Evolutionary conservation across 2,113 vertebrate genomes (phyloP), one percentile per base, ranked within the genome.

Genomic region (Macrotis lagotis): DNA sequence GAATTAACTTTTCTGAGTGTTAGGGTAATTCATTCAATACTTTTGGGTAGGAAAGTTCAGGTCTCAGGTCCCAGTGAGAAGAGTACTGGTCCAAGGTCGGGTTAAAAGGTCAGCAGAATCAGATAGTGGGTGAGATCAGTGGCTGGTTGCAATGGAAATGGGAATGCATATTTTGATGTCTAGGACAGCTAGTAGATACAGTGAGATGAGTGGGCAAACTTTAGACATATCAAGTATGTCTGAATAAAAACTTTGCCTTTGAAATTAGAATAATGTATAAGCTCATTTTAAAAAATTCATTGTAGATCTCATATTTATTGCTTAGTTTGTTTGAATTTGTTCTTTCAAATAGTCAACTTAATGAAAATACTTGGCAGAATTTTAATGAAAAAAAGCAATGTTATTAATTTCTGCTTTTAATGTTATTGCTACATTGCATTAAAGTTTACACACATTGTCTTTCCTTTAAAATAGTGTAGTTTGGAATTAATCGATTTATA

Each of bases 401-500:
- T 94, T 96, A 95, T 95, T 97, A 95, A 96, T 97, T 97, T 97
- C 93, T 94, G 89, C 55, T 91, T 95, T 95, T 97, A 93, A 74
- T 44, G 66, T n/a, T 74, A 44, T 74, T 74, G 66, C 66, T 44
- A 44, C n/a, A 44, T 44, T 83, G 66, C n/a, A 83, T 44, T 83
- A 83, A 83, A 83, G 37, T 44, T 83, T 83, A 83, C 19, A 83
- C n/a, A 83, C 37, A 83, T 24, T 44, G n/a, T 83, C 66, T 83
- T 83, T 83, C n/a, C n/a, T 83, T 83, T 24, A 44, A 83, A 44
- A 83, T 83, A 44, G 16, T 83, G n/a, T 44, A 83, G n/a, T 83
- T 83, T 83, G n/a, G 66, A 83, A 19, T 83, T 44, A 83, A 83
- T 44, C 4, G 2, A 83, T 83, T 83, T 44, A 83, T 8, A 44